A percentile compares a stretch with the other conserved stretches of the same genome.
These are phyloP conservation scores for Eupithecia subumbrata DNA, from an alignment of 2,888 invertebrate species.

Conservation along the genomic window DNA sequence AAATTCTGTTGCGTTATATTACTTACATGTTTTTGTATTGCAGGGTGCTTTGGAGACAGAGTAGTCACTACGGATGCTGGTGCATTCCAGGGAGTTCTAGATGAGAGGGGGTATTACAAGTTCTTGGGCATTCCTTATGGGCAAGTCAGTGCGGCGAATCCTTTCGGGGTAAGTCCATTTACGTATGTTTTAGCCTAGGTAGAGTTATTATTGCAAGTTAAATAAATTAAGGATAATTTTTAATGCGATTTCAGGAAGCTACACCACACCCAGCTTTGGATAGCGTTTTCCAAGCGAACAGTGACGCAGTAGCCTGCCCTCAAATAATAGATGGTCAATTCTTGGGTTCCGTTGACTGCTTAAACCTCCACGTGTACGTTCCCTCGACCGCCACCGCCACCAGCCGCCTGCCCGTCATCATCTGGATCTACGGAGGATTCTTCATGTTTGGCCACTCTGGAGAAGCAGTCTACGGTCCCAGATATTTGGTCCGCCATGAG, in stretches of 20 bases:
- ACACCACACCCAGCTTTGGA: conserved; percentile 51
- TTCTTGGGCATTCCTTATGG: conserved; percentile 60
- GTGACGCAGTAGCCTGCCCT: conserved; percentile 61
- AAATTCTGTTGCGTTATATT: neutral
- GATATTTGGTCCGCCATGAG: conserved; percentile 58
- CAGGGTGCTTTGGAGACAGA: conserved; percentile 5
- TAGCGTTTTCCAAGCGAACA: conserved; percentile 55
- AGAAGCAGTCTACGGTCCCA: conserved; percentile 53
- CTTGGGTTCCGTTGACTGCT: conserved; percentile 56
- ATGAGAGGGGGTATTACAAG: conserved; percentile 54
- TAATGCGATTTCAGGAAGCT: conserved; percentile 51
- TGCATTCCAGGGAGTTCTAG: conserved; percentile 43
- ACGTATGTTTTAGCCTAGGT: neutral
- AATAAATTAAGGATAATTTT: neutral
- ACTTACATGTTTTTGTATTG: neutral
- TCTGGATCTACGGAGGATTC: conserved; percentile 62
- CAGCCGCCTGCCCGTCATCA: conserved; percentile 60
- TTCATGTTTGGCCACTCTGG: conserved; percentile 51
- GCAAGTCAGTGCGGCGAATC: conserved; percentile 49
- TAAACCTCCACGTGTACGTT: conserved; percentile 60
- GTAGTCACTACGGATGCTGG: conserved; percentile 54
- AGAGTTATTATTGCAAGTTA: neutral
- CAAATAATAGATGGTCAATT: conserved; percentile 50
- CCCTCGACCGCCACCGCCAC: conserved; percentile 50
- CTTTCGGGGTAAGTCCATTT: conserved; percentile 54